Percentiles rank a stretch among this genome's conserved stretches.
Evolutionary conservation across 2,797 vertebrate species (phyloP).

Genomic region (Bryconaethiops microstoma): DNA sequence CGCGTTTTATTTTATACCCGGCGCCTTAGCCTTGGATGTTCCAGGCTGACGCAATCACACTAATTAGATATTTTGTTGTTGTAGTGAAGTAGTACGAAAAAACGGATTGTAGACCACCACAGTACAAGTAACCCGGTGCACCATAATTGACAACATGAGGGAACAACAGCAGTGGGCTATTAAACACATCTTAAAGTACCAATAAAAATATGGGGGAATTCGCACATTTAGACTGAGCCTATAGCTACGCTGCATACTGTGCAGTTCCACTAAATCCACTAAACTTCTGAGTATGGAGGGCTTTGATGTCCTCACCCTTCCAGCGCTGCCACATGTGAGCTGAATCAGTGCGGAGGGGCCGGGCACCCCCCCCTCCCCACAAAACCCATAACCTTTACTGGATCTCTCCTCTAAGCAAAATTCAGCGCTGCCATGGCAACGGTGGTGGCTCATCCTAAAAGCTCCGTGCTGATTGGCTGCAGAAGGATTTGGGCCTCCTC

Average conservation of each 20-base stretch:
- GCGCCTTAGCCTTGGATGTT: no score
- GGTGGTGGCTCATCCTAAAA: conserved; percentile 37
- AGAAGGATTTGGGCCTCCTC: conserved; percentile 18
- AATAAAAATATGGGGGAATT: neutral
- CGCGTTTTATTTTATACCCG: no score
- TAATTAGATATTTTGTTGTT: neutral
- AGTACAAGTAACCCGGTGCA: neutral
- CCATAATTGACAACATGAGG: neutral
- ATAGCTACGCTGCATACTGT: neutral
- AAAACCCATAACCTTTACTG: conserved; percentile 23
- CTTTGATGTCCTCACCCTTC: conserved; percentile 1
- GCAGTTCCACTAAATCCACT: neutral
- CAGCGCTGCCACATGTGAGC: conserved; percentile 1
- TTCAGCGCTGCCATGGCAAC: conserved; percentile 59
- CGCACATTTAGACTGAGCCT: neutral
- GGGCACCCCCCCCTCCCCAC: conserved; percentile 45
- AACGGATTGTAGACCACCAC: neutral
- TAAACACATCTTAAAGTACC: neutral
- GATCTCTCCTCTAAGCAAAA: conserved; percentile 45
- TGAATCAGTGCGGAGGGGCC: neutral
- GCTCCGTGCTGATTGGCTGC: conserved; percentile 21
- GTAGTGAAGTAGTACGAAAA: neutral
- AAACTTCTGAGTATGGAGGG: neutral
- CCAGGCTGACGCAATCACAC: neutral
- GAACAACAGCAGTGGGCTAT: neutral